These are phyloP conservation scores for Campylomormyrus numenius DNA, from an alignment of 2,113 vertebrate species.

Conservation along the genomic window DNA sequence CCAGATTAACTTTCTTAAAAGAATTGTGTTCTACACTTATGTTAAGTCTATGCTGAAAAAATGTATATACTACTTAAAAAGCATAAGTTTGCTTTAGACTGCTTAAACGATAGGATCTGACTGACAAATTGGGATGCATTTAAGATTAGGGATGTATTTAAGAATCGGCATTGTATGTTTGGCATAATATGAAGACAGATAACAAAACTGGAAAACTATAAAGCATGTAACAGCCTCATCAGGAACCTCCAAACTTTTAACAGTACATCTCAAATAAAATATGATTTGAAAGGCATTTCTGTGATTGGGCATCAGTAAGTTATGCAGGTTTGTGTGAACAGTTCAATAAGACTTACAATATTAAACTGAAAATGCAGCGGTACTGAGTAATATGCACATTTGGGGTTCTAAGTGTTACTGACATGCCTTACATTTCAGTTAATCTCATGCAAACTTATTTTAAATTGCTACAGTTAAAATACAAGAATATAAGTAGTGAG, in stretches of 20 bases:
- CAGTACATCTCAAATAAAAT: background rate
- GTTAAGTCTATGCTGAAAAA: background rate
- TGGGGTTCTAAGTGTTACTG: constrained; percentile 4
- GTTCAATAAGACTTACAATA: background rate
- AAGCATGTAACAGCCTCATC: background rate
- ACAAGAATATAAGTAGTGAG: background rate
- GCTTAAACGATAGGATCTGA: background rate
- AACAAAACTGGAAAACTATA: background rate
- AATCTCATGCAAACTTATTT: constrained; percentile 15
- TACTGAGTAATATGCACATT: background rate
- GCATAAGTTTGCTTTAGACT: background rate
- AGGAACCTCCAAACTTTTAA: background rate
- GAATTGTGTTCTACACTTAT: background rate
- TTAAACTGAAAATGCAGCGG: background rate
- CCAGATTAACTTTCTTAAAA: background rate
- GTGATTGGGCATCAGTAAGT: background rate
- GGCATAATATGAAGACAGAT: background rate
- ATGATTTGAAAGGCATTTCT: background rate
- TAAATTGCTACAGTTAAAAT: background rate
- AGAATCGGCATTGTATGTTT: background rate
- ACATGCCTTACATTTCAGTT: background rate
- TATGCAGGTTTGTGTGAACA: background rate
- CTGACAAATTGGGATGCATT: background rate
- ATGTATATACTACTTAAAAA: background rate
- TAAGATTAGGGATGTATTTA: background rate